Evolutionary conservation across 2,888 invertebrate genomes (phyloP).

Genomic region (Ornithoptera alexandrae): DNA sequence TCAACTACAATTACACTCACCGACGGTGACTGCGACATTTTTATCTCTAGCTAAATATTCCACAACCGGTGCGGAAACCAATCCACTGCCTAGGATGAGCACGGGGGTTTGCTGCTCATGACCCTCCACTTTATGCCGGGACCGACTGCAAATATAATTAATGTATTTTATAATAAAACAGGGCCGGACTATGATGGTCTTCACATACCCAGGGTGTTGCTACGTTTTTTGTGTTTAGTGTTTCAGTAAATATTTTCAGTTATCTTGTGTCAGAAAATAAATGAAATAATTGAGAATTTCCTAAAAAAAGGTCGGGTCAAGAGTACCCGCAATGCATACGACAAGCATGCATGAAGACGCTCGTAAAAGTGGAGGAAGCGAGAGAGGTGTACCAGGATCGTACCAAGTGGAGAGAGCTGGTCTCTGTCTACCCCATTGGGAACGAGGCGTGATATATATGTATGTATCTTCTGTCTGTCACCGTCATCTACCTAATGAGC

Average conservation of each 20-base stretch:
- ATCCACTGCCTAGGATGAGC: constrained; percentile 96
- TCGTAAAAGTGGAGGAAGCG: no score
- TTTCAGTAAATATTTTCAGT: no score
- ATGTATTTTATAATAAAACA: neutral
- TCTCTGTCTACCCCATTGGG: no score
- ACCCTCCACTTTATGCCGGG: constrained; percentile 86
- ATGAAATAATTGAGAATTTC: no score
- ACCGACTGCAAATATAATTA: constrained; percentile 70
- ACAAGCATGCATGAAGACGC: no score
- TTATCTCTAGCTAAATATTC: constrained; percentile 94
- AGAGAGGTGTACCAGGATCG: no score
- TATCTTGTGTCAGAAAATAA: no score
- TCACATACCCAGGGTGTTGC: neutral
- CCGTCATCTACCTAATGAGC: constrained; percentile 21
- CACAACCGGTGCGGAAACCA: constrained; percentile 95
- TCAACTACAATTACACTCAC: constrained; percentile 54
- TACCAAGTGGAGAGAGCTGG: no score
- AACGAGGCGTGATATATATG: no score
- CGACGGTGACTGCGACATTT: constrained; percentile 90
- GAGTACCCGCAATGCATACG: no score
- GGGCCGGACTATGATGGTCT: no score
- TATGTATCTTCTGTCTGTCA: constrained; percentile 28
- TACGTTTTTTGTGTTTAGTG: constrained; percentile 27
- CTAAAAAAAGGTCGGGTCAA: no score
- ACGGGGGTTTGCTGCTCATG: constrained; percentile 85